Base-by-base conservation (phyloP, 2,113 vertebrate genomes). In the Microtus oregoni region DNA sequence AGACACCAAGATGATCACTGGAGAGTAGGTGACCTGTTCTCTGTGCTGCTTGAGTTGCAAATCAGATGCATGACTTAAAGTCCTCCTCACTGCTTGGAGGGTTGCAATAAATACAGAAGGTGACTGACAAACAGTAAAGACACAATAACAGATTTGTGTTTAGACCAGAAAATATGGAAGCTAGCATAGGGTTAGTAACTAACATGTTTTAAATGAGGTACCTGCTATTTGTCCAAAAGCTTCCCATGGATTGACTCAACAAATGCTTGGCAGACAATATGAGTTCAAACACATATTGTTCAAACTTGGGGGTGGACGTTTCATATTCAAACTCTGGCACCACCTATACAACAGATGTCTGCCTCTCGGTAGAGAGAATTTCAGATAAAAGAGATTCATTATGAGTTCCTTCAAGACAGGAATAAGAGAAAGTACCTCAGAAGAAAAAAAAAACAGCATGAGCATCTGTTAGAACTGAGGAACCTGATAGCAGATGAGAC, bases 101-200 rank as follows among this genome's bases (percentile, higher is more conserved):
- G n/a, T 75, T 86, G 17, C 26, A 68, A 92, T 75, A 91, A 83
- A 89, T 55, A 1, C 20, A 89, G 55, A 89, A 52, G 44, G 68
- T 86, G 85, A 65, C 55, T 28, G 70, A 79, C 3, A 35, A 47
- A 68, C 5, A 75, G 26, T 70, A 77, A 81, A 94, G 55, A 41
- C 4, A 79, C 20, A 89, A 55, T 67, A 92, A 94, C 19, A 12
- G 77, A 87, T 90, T 89, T 52, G 88, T 52, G 26, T 91, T 89
- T 95, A 32, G 26, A 55, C 20, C 38, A 90, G 47, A 83, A 94
- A 90, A 90, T 61, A 65, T 11, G 35, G 24, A 28, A 65, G 63
- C 24, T 83, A 75, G 38, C 30, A 30, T 44, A 83, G 72, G 38
- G 20, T 79, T 58, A 35, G 81, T 20, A 67, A 32, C 50, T 93